Percentiles rank a stretch among this genome's conserved stretches.
These are phyloP conservation scores for Ochropleura leucogaster DNA, from an alignment of 2,888 invertebrate species.

Conservation along the genomic window DNA sequence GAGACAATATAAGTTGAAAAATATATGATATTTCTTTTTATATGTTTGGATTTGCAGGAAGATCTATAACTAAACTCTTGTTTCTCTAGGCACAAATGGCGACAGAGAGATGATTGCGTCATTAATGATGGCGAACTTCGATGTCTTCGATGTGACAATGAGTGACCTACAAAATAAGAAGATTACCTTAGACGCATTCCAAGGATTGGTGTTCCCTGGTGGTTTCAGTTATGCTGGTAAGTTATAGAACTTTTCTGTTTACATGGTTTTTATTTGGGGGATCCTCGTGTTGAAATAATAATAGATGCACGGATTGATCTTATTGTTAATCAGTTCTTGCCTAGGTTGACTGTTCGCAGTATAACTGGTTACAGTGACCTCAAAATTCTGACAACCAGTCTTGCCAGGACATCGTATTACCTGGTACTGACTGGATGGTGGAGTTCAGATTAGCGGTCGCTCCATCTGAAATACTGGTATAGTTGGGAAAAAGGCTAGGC, in stretches of 20 bases:
- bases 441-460: too few species aligned
- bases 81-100: slow-evolving; percentile 94
- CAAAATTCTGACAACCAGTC: too few species aligned
- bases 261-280: background rate
- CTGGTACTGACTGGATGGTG: too few species aligned
- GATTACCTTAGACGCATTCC: slow-evolving; percentile 94
- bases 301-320: too few species aligned
- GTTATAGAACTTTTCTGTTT: background rate
- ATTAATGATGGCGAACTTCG: slow-evolving; percentile 96
- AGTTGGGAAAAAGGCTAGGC: too few species aligned
- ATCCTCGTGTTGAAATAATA: too few species aligned
- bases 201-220: slow-evolving; percentile 98
- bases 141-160: slow-evolving; percentile 98
- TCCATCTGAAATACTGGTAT: too few species aligned
- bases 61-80: background rate
- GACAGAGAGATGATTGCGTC: slow-evolving; percentile 99
- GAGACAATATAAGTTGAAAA: background rate
- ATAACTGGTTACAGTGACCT: too few species aligned
- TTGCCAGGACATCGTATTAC: too few species aligned
- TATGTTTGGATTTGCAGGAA: background rate
- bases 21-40: background rate
- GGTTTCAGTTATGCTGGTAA: slow-evolving; percentile 99
- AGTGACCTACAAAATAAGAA: slow-evolving; percentile 94
- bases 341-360: too few species aligned
- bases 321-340: too few species aligned